A percentile compares a stretch with the other conserved stretches of the same genome.
These are phyloP conservation scores for Chydorus sphaericus DNA, from an alignment of 2,888 invertebrate genomes.

Conservation along the genomic window DNA sequence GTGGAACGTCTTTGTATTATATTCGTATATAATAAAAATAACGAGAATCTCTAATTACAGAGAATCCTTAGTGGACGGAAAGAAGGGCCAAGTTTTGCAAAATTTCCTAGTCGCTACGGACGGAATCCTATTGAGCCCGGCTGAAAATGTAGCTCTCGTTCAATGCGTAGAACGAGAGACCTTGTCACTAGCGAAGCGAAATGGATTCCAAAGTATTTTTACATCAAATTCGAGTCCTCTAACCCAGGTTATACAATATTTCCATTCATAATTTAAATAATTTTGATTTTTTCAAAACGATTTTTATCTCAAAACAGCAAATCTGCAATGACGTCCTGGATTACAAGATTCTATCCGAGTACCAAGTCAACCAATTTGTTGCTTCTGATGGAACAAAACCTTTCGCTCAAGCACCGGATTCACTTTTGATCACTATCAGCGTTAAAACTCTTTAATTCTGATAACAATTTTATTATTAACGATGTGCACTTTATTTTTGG, in stretches of 20 bases:
- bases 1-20: no score
- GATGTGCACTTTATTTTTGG: no score
- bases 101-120: neutral
- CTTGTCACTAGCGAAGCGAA: slow-evolving; percentile 45
- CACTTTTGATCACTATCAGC: slow-evolving; percentile 32
- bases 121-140: slow-evolving; percentile 28
- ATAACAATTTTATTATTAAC: no score
- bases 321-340: slow-evolving; percentile 60
- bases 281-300: neutral
- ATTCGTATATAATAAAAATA: no score
- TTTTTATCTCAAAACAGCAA: slow-evolving; percentile 49
- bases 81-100: slow-evolving; percentile 1
- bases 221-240: slow-evolving; percentile 77
- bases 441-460: neutral
- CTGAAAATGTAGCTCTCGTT: slow-evolving; percentile 65
- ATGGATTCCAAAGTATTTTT: slow-evolving; percentile 56
- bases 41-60: neutral
- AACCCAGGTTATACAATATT: slow-evolving; percentile 47
- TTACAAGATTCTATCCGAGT: slow-evolving; percentile 59
- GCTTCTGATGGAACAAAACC: slow-evolving; percentile 54
- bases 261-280: neutral
- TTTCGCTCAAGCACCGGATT: slow-evolving; percentile 58
- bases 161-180: slow-evolving; percentile 62
- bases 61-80: neutral
- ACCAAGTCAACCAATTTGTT: slow-evolving; percentile 64